These are phyloP conservation scores for Malthinus seriepunctatus DNA, from an alignment of 2,888 invertebrate species.

Conservation along the genomic window DNA sequence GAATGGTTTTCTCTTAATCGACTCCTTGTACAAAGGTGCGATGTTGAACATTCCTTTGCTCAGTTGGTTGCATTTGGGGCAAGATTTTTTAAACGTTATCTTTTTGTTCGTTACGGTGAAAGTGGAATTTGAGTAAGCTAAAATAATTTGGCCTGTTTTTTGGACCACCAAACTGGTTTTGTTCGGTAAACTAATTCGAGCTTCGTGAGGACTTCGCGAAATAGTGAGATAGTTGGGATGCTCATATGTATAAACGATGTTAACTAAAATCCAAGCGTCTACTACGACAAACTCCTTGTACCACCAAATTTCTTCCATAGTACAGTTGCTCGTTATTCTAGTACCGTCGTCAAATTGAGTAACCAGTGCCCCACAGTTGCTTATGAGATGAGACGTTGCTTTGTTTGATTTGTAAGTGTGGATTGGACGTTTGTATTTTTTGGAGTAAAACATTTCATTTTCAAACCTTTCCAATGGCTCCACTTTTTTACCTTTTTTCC, in stretches of 20 bases:
- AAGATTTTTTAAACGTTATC: neutral
- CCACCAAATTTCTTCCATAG: neutral
- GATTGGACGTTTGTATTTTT: constrained; percentile 10
- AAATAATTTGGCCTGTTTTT: neutral
- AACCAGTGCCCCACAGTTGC: constrained; percentile 5
- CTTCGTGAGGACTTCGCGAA: neutral
- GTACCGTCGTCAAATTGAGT: constrained; percentile 26
- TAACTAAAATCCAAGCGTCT: constrained; percentile 12
- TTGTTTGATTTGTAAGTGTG: constrained; percentile 13
- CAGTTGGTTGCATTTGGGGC: constrained; percentile 4
- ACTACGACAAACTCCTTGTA: neutral
- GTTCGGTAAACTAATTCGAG: constrained; percentile 4
- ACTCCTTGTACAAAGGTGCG: neutral
- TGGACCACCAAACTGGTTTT: neutral
- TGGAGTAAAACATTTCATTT: neutral
- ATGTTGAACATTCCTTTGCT: constrained; percentile 4
- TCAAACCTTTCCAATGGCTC: too few species aligned
- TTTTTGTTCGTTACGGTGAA: neutral
- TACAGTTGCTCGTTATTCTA: constrained; percentile 17
- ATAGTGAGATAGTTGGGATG: constrained; percentile 28
- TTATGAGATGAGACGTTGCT: constrained; percentile 15
- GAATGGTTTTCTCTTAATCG: neutral
- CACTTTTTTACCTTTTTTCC: too few species aligned
- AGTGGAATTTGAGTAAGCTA: neutral
- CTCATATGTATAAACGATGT: constrained; percentile 24